A percentile compares a stretch with the other conserved stretches of the same genome.
phyloP scores from a whole-genome alignment of 2,797 vertebrate genomes.

The Morelia viridis region DNA sequence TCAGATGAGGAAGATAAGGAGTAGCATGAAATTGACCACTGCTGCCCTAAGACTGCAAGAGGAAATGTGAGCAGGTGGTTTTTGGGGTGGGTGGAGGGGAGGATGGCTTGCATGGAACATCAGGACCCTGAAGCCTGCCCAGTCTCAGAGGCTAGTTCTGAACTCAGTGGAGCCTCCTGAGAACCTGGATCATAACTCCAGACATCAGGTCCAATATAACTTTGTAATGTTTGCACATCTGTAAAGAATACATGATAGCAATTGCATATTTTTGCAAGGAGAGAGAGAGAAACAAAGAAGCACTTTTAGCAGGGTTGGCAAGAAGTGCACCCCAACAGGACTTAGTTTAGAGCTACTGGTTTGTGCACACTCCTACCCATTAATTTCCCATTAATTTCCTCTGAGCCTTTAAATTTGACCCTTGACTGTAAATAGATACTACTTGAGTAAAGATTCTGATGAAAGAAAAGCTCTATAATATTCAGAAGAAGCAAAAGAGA shows the following conservation, averaged over 20 bases:
- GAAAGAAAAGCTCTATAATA: conserved; percentile 19
- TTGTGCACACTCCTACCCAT: conserved; percentile 20
- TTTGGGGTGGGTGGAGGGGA: conserved; percentile 20
- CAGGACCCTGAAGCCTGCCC: conserved; percentile 59
- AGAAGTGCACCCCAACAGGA: conserved; percentile 53
- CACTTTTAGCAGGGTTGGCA: conserved; percentile 60
- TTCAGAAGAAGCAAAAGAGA: not conserved
- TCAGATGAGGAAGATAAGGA: conserved; percentile 60
- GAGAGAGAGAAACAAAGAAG: conserved; percentile 54
- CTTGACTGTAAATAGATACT: not conserved
- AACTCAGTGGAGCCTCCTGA: conserved; percentile 40
- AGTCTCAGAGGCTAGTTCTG: conserved; percentile 40
- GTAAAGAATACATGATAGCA: conserved; percentile 61
- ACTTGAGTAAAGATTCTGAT: conserved; percentile 6
- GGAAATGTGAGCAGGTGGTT: conserved; percentile 66
- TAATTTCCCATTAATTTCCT: conserved; percentile 11
- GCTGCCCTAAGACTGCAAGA: conserved; percentile 56
- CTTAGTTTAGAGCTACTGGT: conserved; percentile 44
- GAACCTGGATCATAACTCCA: conserved; percentile 55
- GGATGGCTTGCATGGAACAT: conserved; percentile 46
- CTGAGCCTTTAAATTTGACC: conserved; percentile 26
- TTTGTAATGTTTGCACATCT: conserved; percentile 61
- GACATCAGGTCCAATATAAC: not conserved
- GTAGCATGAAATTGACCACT: conserved; percentile 67
- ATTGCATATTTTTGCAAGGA: conserved; percentile 39